phyloP scores from a whole-genome alignment of 2,113 vertebrate genomes.

The Sebastes fasciatus region DNA sequence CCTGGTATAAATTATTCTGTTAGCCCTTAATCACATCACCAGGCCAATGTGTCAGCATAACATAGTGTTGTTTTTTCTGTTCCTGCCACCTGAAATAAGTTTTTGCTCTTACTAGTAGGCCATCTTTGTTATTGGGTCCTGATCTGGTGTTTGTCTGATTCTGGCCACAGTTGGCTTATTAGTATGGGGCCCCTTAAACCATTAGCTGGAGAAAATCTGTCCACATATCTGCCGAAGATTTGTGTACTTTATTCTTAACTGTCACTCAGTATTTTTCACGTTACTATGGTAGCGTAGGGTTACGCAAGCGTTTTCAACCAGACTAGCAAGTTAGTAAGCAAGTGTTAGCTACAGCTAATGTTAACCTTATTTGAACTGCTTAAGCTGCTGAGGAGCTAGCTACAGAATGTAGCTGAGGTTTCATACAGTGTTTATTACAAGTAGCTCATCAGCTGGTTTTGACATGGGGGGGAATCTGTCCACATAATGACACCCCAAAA shows the following conservation, averaged over 20 bases:
- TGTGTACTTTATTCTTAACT: not conserved
- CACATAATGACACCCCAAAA: not conserved
- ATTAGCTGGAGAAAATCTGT: not conserved
- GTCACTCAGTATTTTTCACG: not conserved
- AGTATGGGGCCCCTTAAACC: not conserved
- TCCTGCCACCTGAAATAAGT: not conserved
- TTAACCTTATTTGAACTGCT: not conserved
- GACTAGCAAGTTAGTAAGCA: slow-evolving; percentile 55
- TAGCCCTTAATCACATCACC: not conserved
- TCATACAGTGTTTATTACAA: slow-evolving; percentile 19
- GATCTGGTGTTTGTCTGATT: slow-evolving; percentile 6
- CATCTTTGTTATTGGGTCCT: not conserved
- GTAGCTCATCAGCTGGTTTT: slow-evolving; percentile 23
- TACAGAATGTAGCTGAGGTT: slow-evolving; percentile 46
- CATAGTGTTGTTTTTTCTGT: slow-evolving; percentile 15
- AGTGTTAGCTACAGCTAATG: slow-evolving; percentile 55
- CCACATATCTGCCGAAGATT: not conserved
- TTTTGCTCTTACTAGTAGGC: not conserved
- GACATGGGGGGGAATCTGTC: not conserved
- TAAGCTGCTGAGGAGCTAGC: slow-evolving; percentile 20
- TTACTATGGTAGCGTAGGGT: slow-evolving; percentile 26
- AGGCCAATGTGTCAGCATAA: not conserved
- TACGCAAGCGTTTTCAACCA: slow-evolving; percentile 30
- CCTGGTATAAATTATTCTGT: not conserved
- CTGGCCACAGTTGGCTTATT: not conserved